Evolutionary conservation across 2,888 invertebrate genomes (phyloP), one percentile per base, ranked within the genome.

Genomic region (Microchrysa polita): DNA sequence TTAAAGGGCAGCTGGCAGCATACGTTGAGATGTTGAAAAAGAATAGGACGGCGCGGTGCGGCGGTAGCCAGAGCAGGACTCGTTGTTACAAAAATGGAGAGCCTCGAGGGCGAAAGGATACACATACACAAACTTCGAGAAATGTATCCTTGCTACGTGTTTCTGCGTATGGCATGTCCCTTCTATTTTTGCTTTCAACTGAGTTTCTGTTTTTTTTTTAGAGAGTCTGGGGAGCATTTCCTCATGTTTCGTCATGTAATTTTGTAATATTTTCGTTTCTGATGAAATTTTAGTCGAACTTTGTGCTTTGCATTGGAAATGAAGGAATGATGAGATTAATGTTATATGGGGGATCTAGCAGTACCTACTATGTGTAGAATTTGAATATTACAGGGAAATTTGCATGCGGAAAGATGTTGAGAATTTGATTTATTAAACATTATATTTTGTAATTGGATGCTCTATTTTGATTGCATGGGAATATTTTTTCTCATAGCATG

Each of bases 281-380:
- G 73, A 75, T 75, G 75, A 75, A 75, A 75, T 75, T 75, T 75
- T 75, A 73, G 69, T 69, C 55, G 73, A 75, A 75, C 69, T 73
- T 48, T 75, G 75, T 73, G 75, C 73, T 73, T 75, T 75, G 75
- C 75, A 75, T 75, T 34, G 67, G 53, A 67, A 67, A 73, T 73
- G 18, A 72, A 18, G 52, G 34, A 18, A 34, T 16, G 60, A 57
- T 60, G 48, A 9, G 16, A 44, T 72, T 5, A 9, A 22, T 72
- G 44, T 60, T 44, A 48, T 44, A n/a, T n/a, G n/a, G n/a, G 48
- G 16, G 59, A 59, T 42, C 52, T 22, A 20, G 2, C 57, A 10
- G 10, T 22, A 65, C n/a, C n/a, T 2, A 55, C n/a, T n/a, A n/a
- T n/a, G n/a, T n/a, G 69, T 69, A 40, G 34, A 34, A 34, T 53